phyloP scores from a whole-genome alignment of 2,888 invertebrate genomes.

The Parochlus steinenii region DNA sequence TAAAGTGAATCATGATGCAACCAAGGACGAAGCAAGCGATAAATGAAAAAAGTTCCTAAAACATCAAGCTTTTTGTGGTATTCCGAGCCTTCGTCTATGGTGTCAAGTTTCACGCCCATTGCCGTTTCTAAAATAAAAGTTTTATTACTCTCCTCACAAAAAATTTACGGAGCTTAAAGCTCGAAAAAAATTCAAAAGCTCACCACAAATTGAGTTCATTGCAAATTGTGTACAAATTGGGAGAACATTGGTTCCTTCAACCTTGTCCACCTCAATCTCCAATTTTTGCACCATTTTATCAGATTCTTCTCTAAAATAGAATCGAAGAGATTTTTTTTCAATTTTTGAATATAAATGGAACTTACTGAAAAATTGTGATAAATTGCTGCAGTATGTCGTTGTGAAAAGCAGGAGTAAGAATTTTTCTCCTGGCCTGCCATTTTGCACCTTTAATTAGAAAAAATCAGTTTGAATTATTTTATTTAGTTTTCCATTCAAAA shows the following conservation, averaged over 20 bases:
- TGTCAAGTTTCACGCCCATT: conserved; percentile 46
- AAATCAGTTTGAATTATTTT: too few relatives aligned
- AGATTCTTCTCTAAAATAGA: conserved; percentile 27
- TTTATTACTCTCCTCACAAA: too few relatives aligned
- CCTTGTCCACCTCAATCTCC: conserved; percentile 27
- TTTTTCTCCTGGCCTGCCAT: conserved; percentile 43
- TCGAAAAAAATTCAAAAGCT: conserved; percentile 1
- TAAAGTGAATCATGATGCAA: too few relatives aligned
- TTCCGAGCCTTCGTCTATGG: conserved; percentile 27
- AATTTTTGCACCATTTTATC: conserved; percentile 23
- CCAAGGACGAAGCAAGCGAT: too few relatives aligned
- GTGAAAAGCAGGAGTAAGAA: conserved; percentile 48
- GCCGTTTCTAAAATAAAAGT: conserved; percentile 37
- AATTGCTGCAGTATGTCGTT: conserved; percentile 39
- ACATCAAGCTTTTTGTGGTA: conserved; percentile 18
- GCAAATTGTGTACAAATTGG: conserved; percentile 41
- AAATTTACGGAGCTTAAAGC: too few relatives aligned
- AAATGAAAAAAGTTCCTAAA: too few relatives aligned
- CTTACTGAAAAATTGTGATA: conserved; percentile 21
- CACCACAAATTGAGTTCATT: conserved; percentile 45
- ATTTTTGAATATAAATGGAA: not conserved
- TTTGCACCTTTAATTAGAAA: too few relatives aligned
- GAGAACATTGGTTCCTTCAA: too few relatives aligned
- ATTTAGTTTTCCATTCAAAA: too few relatives aligned
- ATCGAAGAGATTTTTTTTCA: too few relatives aligned